Evolutionary conservation across 2,113 vertebrate genomes (phyloP).

Genomic region (Chaenocephalus aceratus): DNA sequence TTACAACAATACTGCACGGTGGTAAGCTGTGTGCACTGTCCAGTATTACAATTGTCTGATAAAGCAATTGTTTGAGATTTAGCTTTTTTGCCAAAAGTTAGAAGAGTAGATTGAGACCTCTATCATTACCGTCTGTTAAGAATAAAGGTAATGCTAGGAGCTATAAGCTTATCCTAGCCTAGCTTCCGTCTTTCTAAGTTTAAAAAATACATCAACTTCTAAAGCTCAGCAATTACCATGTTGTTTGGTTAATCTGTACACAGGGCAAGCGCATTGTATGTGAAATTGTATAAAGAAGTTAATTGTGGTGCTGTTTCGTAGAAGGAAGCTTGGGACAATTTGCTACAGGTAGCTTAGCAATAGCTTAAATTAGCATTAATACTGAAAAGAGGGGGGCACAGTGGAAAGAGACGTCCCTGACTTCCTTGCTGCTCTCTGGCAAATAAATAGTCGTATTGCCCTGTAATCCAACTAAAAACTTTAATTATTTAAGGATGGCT

Average conservation of each 20-base stretch:
- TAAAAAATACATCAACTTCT: too few relatives aligned
- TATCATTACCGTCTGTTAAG: neutral
- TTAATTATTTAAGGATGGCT: neutral
- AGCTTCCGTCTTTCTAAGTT: too few relatives aligned
- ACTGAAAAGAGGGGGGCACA: neutral
- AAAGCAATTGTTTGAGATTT: neutral
- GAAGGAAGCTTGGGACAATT: too few relatives aligned
- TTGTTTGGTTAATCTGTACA: too few relatives aligned
- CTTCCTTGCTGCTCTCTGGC: neutral
- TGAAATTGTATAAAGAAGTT: too few relatives aligned
- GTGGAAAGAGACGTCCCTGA: neutral
- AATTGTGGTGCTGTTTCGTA: too few relatives aligned
- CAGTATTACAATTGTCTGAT: neutral
- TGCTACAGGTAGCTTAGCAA: too few relatives aligned
- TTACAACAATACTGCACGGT: neutral
- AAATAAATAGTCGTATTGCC: neutral
- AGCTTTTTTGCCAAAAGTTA: neutral
- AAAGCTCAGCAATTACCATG: too few relatives aligned
- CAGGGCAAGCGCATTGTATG: too few relatives aligned
- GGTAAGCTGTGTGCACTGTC: neutral
- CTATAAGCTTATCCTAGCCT: neutral
- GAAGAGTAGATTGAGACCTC: neutral
- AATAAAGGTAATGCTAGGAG: neutral
- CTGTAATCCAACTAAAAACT: too few relatives aligned
- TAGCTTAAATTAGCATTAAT: neutral